Base-by-base conservation (phyloP, 2,113 vertebrate genomes). In the Cephalophus harveyi region DNA sequence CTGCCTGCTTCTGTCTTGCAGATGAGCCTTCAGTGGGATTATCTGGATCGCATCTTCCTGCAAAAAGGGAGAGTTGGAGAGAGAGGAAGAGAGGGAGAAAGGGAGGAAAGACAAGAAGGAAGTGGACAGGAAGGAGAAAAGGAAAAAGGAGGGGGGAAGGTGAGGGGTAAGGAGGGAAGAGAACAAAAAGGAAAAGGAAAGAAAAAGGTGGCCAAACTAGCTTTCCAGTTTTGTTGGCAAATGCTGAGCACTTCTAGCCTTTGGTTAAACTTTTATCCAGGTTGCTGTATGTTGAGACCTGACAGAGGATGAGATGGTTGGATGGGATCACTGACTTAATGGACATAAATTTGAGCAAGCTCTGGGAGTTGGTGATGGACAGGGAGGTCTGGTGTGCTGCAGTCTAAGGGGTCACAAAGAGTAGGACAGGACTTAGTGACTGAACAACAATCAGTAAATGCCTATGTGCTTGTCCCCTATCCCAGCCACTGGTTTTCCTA, bases 1-100 rank as follows among this genome's bases (percentile, higher is more conserved):
- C 46, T 52, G 85, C 55, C 92, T 82, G 76, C 86, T 89, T 62
- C 91, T n/a, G 88, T 92, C 87, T 95, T 89, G 96, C 52, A 93
- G 92, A 97, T 91, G 92, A 91, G 87, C 64, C 27, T 94, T 46
- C 46, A 1, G 1, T 19, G 0, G 67, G 74, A 94, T 64, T 74
- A 36, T 57, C 79, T 48, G 14, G 76, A 95, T 89, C 12, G 33
- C 19, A 3, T n/a, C 59, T 85, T 57, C 16, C 28, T 46, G 16
- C 4, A 60, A 36, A 7, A 25, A 15, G 7, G 4, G 62, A 78
- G 82, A 81, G 62, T 52, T 0, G 7, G 54, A 5, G 36, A 43
- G 21, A 3, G 13, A 46, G 3, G 27, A 17, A 23, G 25, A 14
- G 15, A 27, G 33, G 9, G 23, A 15, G 2, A 1, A 16, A 36